phyloP scores from a whole-genome alignment of 2,113 vertebrate genomes.

The Chauna torquata region DNA sequence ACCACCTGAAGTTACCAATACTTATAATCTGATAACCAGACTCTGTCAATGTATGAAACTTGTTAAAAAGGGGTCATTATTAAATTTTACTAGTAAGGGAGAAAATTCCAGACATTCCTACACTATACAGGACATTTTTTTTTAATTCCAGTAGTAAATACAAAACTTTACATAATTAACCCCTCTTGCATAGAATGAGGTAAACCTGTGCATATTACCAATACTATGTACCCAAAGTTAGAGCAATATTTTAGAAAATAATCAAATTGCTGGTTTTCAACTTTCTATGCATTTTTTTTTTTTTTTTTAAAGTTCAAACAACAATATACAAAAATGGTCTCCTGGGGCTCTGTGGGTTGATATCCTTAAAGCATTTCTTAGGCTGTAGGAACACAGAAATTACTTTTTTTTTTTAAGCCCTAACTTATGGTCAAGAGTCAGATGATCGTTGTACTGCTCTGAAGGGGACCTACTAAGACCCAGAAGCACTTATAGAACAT shows the following conservation, averaged over 20 bases:
- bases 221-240: slow-evolving; percentile 77
- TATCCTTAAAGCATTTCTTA: slow-evolving; percentile 74
- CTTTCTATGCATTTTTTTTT: slow-evolving; percentile 76
- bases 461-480: slow-evolving; percentile 78
- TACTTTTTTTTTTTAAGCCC: slow-evolving; percentile 55
- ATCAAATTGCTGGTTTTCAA: slow-evolving; percentile 83
- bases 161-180: slow-evolving; percentile 80
- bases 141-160: slow-evolving; percentile 81
- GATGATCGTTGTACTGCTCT: slow-evolving; percentile 71
- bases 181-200: slow-evolving; percentile 86
- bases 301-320: slow-evolving; percentile 63
- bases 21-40: slow-evolving; percentile 59
- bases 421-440: slow-evolving; percentile 69
- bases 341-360: slow-evolving; percentile 73
- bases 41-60: slow-evolving; percentile 58
- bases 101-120: slow-evolving; percentile 77
- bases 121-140: slow-evolving; percentile 74
- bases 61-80: slow-evolving; percentile 59
- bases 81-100: slow-evolving; percentile 69
- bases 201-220: slow-evolving; percentile 83
- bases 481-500: slow-evolving; percentile 84
- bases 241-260: slow-evolving; percentile 79
- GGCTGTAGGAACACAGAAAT: slow-evolving; percentile 64
- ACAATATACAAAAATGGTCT: slow-evolving; percentile 73
- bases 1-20: slow-evolving; percentile 65